phyloP scores from a whole-genome alignment of 2,888 invertebrate species.

The Xanthorhoe spadicearia region DNA sequence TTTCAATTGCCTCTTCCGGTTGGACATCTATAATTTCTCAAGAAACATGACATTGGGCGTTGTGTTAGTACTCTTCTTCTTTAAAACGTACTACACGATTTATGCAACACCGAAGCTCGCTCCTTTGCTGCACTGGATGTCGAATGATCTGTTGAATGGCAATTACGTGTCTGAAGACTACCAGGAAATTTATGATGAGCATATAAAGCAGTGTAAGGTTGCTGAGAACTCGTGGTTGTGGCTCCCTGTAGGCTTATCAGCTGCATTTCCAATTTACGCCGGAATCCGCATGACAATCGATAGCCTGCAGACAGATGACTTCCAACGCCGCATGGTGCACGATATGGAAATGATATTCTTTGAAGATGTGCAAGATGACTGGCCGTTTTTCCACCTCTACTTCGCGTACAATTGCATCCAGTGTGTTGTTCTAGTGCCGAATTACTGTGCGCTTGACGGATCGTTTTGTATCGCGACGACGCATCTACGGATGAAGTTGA shows the following conservation, averaged over 20 bases:
- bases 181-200: conserved; percentile 58
- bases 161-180: conserved; percentile 61
- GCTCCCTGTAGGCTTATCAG: conserved; percentile 57
- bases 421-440: conserved; percentile 57
- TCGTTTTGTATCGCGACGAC: conserved; percentile 69
- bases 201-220: conserved; percentile 57
- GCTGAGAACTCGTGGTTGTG: conserved; percentile 63
- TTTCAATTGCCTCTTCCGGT: conserved; percentile 52
- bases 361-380: conserved; percentile 63
- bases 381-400: conserved; percentile 66
- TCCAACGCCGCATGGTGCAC: conserved; percentile 62
- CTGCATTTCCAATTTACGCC: conserved; percentile 65
- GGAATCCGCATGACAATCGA: conserved; percentile 58
- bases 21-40: conserved; percentile 63
- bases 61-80: conserved; percentile 59
- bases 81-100: conserved; percentile 64
- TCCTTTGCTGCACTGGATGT: conserved; percentile 58
- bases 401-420: conserved; percentile 63
- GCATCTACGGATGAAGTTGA: conserved; percentile 66
- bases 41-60: conserved; percentile 63
- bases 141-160: conserved; percentile 58
- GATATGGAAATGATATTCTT: conserved; percentile 65
- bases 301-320: conserved; percentile 58
- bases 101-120: conserved; percentile 57
- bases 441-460: conserved; percentile 67